These are phyloP conservation scores for Tuta absoluta DNA, from an alignment of 2,888 invertebrate genomes.

Conservation along the genomic window DNA sequence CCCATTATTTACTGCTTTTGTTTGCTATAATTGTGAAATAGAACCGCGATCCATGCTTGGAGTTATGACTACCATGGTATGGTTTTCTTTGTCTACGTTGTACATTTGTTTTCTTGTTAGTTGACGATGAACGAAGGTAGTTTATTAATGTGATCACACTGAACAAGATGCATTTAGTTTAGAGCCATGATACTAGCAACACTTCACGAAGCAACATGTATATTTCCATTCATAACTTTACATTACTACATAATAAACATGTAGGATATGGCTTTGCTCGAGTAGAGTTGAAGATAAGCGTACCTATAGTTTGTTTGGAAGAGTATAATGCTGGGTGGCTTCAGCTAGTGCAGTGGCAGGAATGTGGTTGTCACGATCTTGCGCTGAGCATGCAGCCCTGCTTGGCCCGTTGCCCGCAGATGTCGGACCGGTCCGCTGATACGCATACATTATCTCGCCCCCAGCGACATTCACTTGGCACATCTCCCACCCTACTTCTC, in stretches of 20 bases:
- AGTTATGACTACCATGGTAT: constrained; percentile 82
- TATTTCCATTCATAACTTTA: constrained; percentile 33
- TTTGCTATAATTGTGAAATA: constrained; percentile 71
- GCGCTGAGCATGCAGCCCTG: constrained; percentile 52
- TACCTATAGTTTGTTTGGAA: not conserved
- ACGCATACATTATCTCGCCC: constrained; percentile 33
- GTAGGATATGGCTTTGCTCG: constrained; percentile 16
- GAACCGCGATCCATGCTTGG: constrained; percentile 81
- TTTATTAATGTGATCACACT: constrained; percentile 48
- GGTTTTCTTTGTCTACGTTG: constrained; percentile 80
- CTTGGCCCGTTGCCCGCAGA: constrained; percentile 38
- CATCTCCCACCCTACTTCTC: constrained; percentile 24
- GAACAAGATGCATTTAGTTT: constrained; percentile 42
- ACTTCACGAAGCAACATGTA: constrained; percentile 30
- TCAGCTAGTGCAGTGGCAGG: not conserved
- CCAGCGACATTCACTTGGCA: constrained; percentile 34
- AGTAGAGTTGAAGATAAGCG: constrained; percentile 1
- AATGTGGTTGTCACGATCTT: constrained; percentile 39
- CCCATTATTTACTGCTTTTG: constrained; percentile 57
- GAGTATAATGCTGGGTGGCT: not conserved
- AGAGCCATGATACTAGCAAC: constrained; percentile 27
- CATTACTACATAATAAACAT: constrained; percentile 17
- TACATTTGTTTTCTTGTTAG: constrained; percentile 62
- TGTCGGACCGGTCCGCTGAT: constrained; percentile 29
- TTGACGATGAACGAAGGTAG: constrained; percentile 59